These are phyloP conservation scores for Choreutis nemorana DNA, from an alignment of 2,888 invertebrate species.

Conservation along the genomic window DNA sequence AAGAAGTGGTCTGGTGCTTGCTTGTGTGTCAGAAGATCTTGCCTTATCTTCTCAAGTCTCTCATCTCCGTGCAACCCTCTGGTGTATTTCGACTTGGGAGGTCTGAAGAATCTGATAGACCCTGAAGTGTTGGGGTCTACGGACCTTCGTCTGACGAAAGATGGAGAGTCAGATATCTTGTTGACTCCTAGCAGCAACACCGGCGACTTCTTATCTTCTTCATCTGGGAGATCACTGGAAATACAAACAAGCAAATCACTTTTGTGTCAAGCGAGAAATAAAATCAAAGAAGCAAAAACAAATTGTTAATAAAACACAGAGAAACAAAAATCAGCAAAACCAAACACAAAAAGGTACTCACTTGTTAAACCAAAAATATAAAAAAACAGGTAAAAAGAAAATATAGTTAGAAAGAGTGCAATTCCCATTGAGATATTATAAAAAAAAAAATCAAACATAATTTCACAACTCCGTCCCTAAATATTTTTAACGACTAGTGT, in stretches of 20 bases:
- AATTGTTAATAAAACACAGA: too few species aligned
- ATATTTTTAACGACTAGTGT: too few species aligned
- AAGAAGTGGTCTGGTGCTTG: conserved; percentile 50
- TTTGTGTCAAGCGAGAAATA: too few species aligned
- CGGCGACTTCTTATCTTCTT: conserved; percentile 65
- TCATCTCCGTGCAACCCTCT: conserved; percentile 54
- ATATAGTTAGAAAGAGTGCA: too few species aligned
- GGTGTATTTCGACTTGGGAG: conserved; percentile 53
- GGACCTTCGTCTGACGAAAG: conserved; percentile 43
- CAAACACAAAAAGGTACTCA: too few species aligned
- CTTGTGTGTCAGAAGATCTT: conserved; percentile 51
- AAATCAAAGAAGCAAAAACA: too few species aligned
- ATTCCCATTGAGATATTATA: too few species aligned
- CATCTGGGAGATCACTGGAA: conserved; percentile 70
- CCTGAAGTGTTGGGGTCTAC: conserved; percentile 42
- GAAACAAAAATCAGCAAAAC: too few species aligned
- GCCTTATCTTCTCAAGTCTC: conserved; percentile 50
- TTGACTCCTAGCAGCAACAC: conserved; percentile 70
- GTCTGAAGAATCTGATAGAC: conserved; percentile 50
- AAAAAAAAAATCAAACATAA: too few species aligned
- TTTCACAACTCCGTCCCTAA: too few species aligned
- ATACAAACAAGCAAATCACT: conserved; percentile 12
- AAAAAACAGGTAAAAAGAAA: too few species aligned
- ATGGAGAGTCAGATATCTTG: conserved; percentile 59
- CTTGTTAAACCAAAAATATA: too few species aligned